These are phyloP conservation scores for Arenaria interpres DNA, from an alignment of 2,113 vertebrate genomes.

Conservation along the genomic window DNA sequence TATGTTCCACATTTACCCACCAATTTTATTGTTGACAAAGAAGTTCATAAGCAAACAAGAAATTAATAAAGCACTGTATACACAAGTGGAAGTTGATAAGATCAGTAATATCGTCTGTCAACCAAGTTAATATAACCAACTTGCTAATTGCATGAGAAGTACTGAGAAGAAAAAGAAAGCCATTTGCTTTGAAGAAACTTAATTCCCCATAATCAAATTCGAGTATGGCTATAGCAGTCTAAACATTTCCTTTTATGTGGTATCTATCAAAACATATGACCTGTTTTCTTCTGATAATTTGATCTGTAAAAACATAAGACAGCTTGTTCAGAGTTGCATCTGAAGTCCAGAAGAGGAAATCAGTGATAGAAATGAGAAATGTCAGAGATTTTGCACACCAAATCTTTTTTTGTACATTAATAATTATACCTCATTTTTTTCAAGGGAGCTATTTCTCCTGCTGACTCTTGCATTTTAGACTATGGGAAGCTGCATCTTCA, in stretches of 20 bases:
- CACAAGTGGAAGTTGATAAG: conserved; percentile 33
- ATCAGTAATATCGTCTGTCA: conserved; percentile 43
- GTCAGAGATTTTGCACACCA: background rate
- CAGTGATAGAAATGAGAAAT: background rate
- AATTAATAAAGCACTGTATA: conserved; percentile 22
- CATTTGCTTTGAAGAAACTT: conserved; percentile 47
- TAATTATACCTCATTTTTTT: conserved; percentile 9
- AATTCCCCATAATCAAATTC: conserved; percentile 8
- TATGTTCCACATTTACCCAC: conserved; percentile 15
- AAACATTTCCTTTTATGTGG: background rate
- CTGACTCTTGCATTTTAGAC: conserved; percentile 35
- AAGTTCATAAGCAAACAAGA: conserved; percentile 55
- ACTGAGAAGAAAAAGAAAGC: conserved; percentile 4
- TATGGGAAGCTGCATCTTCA: conserved; percentile 10
- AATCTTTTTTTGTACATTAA: conserved; percentile 12
- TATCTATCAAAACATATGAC: background rate
- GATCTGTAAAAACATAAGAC: background rate
- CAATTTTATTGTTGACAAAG: conserved; percentile 43
- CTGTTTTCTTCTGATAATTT: background rate
- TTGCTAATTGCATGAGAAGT: conserved; percentile 32
- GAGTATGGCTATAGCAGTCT: background rate
- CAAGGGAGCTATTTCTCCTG: conserved; percentile 30
- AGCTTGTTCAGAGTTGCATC: background rate
- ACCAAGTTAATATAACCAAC: conserved; percentile 38
- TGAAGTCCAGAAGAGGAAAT: background rate